These are phyloP conservation scores for Cynoglossus semilaevis DNA, from an alignment of 2,113 vertebrate species.

Conservation along the genomic window DNA sequence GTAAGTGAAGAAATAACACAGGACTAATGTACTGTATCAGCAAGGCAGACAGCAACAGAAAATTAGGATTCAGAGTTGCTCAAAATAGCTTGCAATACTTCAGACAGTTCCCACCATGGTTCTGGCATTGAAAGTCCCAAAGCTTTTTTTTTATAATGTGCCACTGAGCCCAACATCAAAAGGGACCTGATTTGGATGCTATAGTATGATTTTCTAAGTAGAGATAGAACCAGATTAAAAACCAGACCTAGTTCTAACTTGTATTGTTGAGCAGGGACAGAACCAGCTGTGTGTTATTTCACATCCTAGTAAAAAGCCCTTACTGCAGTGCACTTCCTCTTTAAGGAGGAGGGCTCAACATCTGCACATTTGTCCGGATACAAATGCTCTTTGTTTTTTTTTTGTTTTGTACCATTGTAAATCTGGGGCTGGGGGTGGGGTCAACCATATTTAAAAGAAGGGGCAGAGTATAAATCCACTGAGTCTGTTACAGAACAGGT, in stretches of 20 bases:
- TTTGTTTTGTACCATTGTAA: not conserved
- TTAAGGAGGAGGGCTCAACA: not conserved
- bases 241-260: too few species aligned
- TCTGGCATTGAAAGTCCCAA: slow-evolving; percentile 2
- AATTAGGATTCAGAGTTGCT: slow-evolving; percentile 3
- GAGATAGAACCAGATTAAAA: too few species aligned
- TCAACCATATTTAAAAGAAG: slow-evolving; percentile 2
- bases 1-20: not conserved
- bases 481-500: slow-evolving; percentile 21
- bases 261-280: too few species aligned
- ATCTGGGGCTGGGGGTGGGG: too few species aligned
- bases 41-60: slow-evolving; percentile 14
- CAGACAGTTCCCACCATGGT: slow-evolving; percentile 58
- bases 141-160: not conserved
- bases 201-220: too few species aligned
- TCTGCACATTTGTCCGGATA: not conserved
- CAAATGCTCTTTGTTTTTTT: not conserved
- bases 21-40: slow-evolving; percentile 16
- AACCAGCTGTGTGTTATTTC: too few species aligned
- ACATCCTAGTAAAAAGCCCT: too few species aligned
- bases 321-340: too few species aligned
- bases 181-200: too few species aligned
- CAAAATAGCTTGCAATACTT: slow-evolving; percentile 19
- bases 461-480: slow-evolving; percentile 11
- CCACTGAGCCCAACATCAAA: too few species aligned